phyloP scores from a whole-genome alignment of 1,140 invertebrate genomes.

The Sitodiplosis mosellana region DNA sequence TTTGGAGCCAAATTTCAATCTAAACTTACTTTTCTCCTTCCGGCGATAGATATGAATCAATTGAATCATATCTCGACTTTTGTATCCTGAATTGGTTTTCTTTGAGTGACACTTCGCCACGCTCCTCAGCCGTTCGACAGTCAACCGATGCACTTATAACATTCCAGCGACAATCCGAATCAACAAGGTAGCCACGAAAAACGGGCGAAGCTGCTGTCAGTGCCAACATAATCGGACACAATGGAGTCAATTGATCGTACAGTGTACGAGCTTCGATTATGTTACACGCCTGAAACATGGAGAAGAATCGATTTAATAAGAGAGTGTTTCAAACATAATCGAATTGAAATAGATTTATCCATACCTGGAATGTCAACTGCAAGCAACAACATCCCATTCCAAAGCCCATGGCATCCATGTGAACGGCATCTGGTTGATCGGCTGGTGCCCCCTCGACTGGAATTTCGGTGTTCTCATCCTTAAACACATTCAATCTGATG shows the following conservation, averaged over 20 bases:
- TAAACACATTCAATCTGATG: slow-evolving; percentile 94
- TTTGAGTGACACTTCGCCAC: slow-evolving; percentile 59
- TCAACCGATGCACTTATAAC: slow-evolving; percentile 90
- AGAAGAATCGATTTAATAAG: neutral
- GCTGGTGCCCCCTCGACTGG: slow-evolving; percentile 53
- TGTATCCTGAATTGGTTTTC: slow-evolving; percentile 70
- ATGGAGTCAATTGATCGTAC: slow-evolving; percentile 92
- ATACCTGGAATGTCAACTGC: slow-evolving; percentile 64
- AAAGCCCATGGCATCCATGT: slow-evolving; percentile 98
- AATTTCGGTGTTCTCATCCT: slow-evolving; percentile 70
- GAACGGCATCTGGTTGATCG: slow-evolving; percentile 64
- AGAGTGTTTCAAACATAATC: too few species aligned
- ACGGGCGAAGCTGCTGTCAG: slow-evolving; percentile 91
- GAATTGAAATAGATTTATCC: too few species aligned
- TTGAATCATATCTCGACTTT: slow-evolving; percentile 95
- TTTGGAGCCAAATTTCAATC: too few species aligned
- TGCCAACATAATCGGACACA: slow-evolving; percentile 96
- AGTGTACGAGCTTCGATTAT: slow-evolving; percentile 86
- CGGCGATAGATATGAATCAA: slow-evolving; percentile 88
- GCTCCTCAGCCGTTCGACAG: slow-evolving; percentile 86
- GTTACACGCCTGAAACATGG: slow-evolving; percentile 67
- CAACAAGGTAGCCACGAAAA: slow-evolving; percentile 80
- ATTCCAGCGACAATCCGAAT: slow-evolving; percentile 94
- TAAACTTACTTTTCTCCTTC: slow-evolving; percentile 48
- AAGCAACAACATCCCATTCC: slow-evolving; percentile 98